These are phyloP conservation scores for Gulo gulo DNA, from an alignment of 2,113 vertebrate species.

Conservation along the genomic window DNA sequence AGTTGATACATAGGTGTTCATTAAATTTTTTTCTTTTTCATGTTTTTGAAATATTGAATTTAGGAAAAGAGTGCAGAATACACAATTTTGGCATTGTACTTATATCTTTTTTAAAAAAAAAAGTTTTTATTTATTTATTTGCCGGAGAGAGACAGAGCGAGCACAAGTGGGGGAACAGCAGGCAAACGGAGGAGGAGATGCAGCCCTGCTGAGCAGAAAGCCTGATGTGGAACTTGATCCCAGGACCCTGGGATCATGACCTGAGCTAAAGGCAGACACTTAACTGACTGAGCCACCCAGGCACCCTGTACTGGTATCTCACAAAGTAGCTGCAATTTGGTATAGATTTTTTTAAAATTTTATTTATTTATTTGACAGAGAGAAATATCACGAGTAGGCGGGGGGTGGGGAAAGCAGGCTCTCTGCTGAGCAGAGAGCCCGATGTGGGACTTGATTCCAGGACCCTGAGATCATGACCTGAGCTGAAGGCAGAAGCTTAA, in stretches of 20 bases:
- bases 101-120: background rate
- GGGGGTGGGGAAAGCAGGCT: too few species aligned
- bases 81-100: background rate
- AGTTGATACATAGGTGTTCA: background rate
- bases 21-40: background rate
- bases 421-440: too few species aligned
- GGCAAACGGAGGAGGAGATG: background rate
- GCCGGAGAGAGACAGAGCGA: background rate
- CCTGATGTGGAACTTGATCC: too few species aligned
- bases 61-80: background rate
- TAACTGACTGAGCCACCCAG: background rate
- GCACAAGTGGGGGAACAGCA: background rate
- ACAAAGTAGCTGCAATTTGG: background rate
- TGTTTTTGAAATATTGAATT: slow-evolving; percentile 33
- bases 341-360: background rate
- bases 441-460: too few species aligned
- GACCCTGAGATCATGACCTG: too few species aligned
- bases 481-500: too few species aligned
- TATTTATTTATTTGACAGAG: too few species aligned
- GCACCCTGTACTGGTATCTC: background rate
- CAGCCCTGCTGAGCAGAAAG: background rate
- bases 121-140: background rate
- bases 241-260: too few species aligned
- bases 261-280: background rate
- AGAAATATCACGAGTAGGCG: too few species aligned